Conservation (phyloP, 2,888 invertebrate genomes). For the Dilophus febrilis region DNA sequence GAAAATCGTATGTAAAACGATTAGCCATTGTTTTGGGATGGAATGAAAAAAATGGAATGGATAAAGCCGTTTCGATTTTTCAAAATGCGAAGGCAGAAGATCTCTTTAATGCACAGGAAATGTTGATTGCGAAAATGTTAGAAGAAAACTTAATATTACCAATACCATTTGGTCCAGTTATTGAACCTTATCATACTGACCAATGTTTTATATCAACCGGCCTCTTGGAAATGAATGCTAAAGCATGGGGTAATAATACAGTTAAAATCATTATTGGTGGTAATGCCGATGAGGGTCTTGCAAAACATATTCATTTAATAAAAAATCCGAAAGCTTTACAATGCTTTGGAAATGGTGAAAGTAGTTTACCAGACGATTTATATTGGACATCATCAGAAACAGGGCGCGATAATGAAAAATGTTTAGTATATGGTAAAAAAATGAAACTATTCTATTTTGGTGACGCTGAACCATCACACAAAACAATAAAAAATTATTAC, state of each 20-base stretch:
- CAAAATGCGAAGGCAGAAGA: conserved; percentile 21
- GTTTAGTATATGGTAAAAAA: conserved; percentile 23
- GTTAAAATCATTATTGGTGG: conserved; percentile 1
- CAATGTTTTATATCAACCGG: conserved; percentile 23
- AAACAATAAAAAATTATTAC: conserved; percentile 26
- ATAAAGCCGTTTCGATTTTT: conserved; percentile 23
- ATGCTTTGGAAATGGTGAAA: not conserved
- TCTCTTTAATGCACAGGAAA: conserved; percentile 23
- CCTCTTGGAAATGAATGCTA: conserved; percentile 24
- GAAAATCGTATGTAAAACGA: conserved; percentile 19
- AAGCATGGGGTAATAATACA: conserved; percentile 22
- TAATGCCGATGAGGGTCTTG: not conserved
- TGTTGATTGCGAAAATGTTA: conserved; percentile 21
- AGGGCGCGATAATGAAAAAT: conserved; percentile 15
- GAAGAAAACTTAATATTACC: conserved; percentile 19
- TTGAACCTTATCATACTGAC: conserved; percentile 22
- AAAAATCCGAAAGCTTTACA: not conserved
- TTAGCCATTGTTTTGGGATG: conserved; percentile 26
- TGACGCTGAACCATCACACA: conserved; percentile 22
- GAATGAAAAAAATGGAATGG: conserved; percentile 22
- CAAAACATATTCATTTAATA: not conserved
- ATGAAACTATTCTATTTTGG: conserved; percentile 31
- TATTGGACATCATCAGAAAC: too few relatives aligned
- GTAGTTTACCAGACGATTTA: not conserved
- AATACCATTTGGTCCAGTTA: conserved; percentile 23